These are phyloP conservation scores for Cyphomyrmex costatus DNA, from an alignment of 1,140 invertebrate species.

Conservation along the genomic window DNA sequence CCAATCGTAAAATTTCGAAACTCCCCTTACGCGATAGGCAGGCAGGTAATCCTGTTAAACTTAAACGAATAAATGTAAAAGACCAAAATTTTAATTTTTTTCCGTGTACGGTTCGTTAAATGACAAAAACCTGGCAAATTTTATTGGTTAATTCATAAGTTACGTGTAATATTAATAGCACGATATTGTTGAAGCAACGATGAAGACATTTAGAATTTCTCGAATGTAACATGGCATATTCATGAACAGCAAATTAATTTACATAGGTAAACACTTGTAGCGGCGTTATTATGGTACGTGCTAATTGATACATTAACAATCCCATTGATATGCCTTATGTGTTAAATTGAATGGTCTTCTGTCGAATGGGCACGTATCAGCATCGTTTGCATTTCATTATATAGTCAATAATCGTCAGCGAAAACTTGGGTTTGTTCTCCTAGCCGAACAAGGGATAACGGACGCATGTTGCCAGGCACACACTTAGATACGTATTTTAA, in stretches of 20 bases:
- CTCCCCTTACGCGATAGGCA: neutral
- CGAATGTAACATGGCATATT: neutral
- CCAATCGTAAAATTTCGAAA: conserved; percentile 42
- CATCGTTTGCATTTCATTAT: conserved; percentile 63
- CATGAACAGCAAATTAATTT: conserved; percentile 37
- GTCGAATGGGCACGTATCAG: neutral
- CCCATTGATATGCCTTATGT: conserved; percentile 7
- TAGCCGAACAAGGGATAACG: conserved; percentile 14
- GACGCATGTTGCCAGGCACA: neutral
- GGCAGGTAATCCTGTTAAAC: conserved; percentile 14
- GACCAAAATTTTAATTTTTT: neutral
- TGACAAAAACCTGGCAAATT: neutral
- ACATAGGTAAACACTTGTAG: conserved; percentile 12
- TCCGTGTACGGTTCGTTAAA: too few species aligned
- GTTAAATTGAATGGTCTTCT: conserved; percentile 44
- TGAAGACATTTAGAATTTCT: neutral
- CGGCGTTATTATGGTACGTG: conserved; percentile 8
- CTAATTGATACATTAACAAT: conserved; percentile 65
- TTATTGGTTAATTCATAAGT: neutral
- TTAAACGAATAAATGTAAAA: conserved; percentile 12
- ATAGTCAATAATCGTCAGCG: conserved; percentile 16
- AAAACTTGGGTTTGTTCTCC: conserved; percentile 58
- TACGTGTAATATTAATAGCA: neutral
- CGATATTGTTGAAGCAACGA: neutral
- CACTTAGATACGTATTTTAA: conserved; percentile 52